Evolutionary conservation across 2,888 invertebrate genomes (phyloP), one percentile per base, ranked within the genome.

Genomic region (Cantharis nigra): DNA sequence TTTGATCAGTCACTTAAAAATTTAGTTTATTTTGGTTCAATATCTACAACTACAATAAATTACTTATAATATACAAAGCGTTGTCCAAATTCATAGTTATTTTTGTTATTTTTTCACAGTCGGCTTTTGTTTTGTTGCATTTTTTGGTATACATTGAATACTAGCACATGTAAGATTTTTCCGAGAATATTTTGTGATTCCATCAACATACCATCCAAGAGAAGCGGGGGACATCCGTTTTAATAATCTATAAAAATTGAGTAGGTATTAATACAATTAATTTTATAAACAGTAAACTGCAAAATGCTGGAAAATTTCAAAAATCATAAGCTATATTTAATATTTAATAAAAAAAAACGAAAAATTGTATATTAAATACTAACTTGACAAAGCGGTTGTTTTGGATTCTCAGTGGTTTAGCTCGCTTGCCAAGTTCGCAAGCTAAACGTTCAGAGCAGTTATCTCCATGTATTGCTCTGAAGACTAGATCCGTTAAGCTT

Each of bases 381-480:
- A 84, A 88, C 88, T 88, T 88, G 4, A 87, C 82, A 83, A 88
- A 88, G 80, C 88, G 78, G 77, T 87, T 88, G 70, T 88, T 85
- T 73, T 87, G 84, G 13, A 88, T 74, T 76, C 86, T 85, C 72
- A 88, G 85, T 9, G 86, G 85, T 77, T 86, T 84, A 3, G 87
- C 88, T 11, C 88, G 87, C 81, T 89, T 87, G 4, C 88, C 89
- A 63, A 89, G 82, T 81, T 90, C 90, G 80, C 90, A 90, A 9
- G 88, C 88, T 72, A 90, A 86, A 74, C 90, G 82, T 77, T 89
- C 89, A 7, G 86, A 86, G 81, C 90, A 90, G 80, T 89, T 88
- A 75, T 88, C 85, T n/a, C 89, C 89, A 76, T 90, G 89, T 30
- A 90, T 88, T 4, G 89, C 89, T 79, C 88, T 86, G 10, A 89